phyloP scores from a whole-genome alignment of 2,113 vertebrate species.

The Solea solea region DNA sequence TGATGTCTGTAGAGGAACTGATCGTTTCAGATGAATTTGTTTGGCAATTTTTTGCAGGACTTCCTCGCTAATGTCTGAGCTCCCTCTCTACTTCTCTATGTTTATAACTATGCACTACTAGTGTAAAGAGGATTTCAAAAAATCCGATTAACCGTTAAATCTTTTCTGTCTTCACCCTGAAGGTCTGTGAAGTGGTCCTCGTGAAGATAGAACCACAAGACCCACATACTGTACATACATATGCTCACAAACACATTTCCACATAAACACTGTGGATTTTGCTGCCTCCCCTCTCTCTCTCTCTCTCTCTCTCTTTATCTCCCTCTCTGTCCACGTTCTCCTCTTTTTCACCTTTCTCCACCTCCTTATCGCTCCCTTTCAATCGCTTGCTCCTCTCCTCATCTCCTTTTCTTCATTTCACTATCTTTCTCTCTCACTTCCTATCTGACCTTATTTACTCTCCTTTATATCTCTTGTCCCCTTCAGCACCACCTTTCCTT shows the following conservation, averaged over 20 bases:
- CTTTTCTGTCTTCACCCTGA: no score
- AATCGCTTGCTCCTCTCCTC: conserved; percentile 29
- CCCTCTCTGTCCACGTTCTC: conserved; percentile 32
- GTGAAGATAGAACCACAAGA: no score
- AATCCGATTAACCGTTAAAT: no score
- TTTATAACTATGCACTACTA: no score
- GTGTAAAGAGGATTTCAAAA: no score
- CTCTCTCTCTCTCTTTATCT: conserved; percentile 34
- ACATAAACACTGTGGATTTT: background rate
- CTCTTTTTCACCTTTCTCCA: conserved; percentile 44
- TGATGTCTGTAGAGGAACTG: no score
- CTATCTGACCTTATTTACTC: conserved; percentile 31
- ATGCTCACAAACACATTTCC: conserved; percentile 13
- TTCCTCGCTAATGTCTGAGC: no score
- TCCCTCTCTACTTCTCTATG: no score
- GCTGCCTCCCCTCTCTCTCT: background rate
- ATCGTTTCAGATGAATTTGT: no score
- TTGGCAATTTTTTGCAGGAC: no score
- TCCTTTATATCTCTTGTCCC: conserved; percentile 11
- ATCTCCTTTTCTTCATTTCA: conserved; percentile 34
- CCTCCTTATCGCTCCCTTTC: conserved; percentile 45
- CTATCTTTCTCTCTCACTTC: conserved; percentile 31
- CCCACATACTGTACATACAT: background rate
- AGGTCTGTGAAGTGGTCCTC: no score
- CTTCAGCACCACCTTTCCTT: background rate